phyloP scores from a whole-genome alignment of 2,113 vertebrate species.

The Marmota monax region DNA sequence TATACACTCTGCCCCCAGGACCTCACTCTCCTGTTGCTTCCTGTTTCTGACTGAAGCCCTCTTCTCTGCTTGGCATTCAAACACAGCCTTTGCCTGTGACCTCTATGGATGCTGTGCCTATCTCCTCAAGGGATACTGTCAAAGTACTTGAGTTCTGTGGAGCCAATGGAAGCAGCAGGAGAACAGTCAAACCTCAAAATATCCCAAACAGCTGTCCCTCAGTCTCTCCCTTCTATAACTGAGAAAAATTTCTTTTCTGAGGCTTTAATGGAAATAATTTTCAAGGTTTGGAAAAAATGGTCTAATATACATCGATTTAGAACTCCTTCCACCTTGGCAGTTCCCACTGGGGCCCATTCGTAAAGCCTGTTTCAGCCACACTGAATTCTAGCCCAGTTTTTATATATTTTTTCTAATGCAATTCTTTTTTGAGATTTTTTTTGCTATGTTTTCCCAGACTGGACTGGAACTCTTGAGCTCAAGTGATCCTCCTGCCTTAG shows the following conservation, averaged over 20 bases:
- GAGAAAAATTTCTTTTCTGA: not conserved
- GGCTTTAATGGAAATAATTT: conserved; percentile 7
- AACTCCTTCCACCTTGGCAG: not conserved
- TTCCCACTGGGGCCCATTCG: not conserved
- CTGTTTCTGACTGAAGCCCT: not conserved
- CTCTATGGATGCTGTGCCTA: not conserved
- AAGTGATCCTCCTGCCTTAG: not conserved
- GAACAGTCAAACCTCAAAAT: not conserved
- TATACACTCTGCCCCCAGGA: not conserved
- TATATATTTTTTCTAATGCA: no score
- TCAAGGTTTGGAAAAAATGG: not conserved
- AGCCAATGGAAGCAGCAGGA: not conserved
- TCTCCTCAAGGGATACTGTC: not conserved
- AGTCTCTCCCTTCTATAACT: not conserved
- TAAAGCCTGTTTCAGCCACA: no score
- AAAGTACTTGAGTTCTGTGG: not conserved
- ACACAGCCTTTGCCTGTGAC: not conserved
- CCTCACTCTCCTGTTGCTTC: not conserved
- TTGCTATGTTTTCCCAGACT: not conserved
- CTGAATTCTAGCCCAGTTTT: not conserved
- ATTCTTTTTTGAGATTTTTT: not conserved
- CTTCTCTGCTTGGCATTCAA: not conserved
- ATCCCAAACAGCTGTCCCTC: not conserved
- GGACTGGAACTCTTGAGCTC: not conserved
- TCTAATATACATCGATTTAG: not conserved